Evolutionary conservation across 2,888 invertebrate genomes (phyloP), one percentile per base, ranked within the genome.

Genomic region (Lamellibrachia satsuma): DNA sequence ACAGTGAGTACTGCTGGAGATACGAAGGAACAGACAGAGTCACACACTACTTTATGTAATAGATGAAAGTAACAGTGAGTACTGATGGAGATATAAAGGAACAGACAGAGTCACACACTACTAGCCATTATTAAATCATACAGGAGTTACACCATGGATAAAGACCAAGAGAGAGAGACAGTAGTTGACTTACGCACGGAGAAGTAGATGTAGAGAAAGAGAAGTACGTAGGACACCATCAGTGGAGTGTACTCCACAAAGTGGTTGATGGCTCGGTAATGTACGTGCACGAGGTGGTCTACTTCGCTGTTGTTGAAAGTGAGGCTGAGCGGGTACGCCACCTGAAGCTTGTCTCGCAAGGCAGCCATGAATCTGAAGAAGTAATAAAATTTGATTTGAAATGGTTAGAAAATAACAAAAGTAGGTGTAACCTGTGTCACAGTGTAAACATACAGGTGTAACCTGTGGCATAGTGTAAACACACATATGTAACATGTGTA

Each of bases 201-300:
- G 96, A 99, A 99, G 96, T 99, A 99, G 57, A 99, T 98, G 96
- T 99, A 99, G 52, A 98, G 97, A 96, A 99, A 99, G 57, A 99
- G 97, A 27, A 98, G 97, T 3, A 98, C 97, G 95, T 99, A 99
- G 1, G 98, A 98, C 93, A 98, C 97, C 52, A 98, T 97, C 9
- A 99, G 97, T 0, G 99, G 99, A 55, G 99, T 95, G 94, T 97
- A 96, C 93, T 96, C 96, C 57, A 96, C 95, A 93, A 96, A 95
- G 93, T 95, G 95, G 94, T 96, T 96, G 94, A 95, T 94, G 92
- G 98, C 98, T 11, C 99, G 98, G 97, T 98, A 99, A 96, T 98
- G 98, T 92, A 99, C 98, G 94, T 98, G 97, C 6, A 92, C 52
- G 51, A 39, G 60, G 91, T 95, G 94, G 11, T 94, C 93, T 51